Evolutionary conservation across 1,140 invertebrate genomes (phyloP).

Genomic region (Leptinotarsa defecta): DNA sequence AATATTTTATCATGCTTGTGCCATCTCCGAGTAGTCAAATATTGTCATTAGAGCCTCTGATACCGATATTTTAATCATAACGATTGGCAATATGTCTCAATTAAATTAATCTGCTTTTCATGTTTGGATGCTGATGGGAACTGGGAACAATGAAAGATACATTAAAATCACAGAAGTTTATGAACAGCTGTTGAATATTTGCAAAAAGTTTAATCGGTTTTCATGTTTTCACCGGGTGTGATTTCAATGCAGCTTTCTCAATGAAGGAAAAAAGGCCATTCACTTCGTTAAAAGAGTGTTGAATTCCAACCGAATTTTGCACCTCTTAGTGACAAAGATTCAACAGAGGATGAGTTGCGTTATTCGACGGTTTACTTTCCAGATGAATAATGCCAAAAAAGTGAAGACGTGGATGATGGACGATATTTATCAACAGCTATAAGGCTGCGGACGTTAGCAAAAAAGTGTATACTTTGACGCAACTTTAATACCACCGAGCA

Average conservation of each 20-base stretch:
- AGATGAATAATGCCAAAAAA: no score
- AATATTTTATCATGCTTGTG: slow-evolving; percentile 28
- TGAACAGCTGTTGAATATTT: slow-evolving; percentile 34
- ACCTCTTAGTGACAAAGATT: neutral
- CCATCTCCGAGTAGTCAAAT: slow-evolving; percentile 29
- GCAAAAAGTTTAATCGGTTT: slow-evolving; percentile 25
- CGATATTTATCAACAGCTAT: no score
- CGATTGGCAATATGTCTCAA: slow-evolving; percentile 30
- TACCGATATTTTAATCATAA: slow-evolving; percentile 36
- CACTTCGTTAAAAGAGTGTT: slow-evolving; percentile 11
- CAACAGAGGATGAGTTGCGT: no score
- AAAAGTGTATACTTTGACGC: no score
- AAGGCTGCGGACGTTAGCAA: no score
- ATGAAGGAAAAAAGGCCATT: slow-evolving; percentile 25
- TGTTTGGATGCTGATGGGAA: slow-evolving; percentile 36
- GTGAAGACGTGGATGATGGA: no score
- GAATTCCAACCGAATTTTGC: slow-evolving; percentile 26
- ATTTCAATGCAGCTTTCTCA: slow-evolving; percentile 36
- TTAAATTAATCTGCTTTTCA: slow-evolving; percentile 27
- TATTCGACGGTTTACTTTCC: no score
- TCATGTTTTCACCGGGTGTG: slow-evolving; percentile 32
- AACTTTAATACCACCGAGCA: no score
- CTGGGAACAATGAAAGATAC: slow-evolving; percentile 25
- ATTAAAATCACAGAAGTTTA: slow-evolving; percentile 18
- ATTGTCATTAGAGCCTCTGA: slow-evolving; percentile 37